phyloP scores from a whole-genome alignment of 2,888 invertebrate genomes.

The Plagiodera versicolora region DNA sequence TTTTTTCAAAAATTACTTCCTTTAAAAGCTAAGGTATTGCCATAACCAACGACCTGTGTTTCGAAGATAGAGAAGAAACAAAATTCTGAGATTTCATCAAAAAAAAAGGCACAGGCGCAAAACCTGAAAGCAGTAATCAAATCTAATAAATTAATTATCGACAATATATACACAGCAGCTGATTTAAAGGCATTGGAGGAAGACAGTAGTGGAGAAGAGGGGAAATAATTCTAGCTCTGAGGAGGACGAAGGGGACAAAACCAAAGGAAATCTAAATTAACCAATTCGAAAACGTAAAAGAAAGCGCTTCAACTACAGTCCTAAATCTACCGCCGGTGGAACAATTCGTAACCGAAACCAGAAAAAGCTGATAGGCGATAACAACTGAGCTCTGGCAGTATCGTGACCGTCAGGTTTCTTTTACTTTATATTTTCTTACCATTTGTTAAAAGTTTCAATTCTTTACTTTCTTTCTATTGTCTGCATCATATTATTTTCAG shows the following conservation, averaged over 20 bases:
- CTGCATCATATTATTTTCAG: neutral
- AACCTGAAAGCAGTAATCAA: constrained; percentile 2
- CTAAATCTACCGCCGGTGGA: neutral
- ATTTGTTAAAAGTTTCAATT: no score
- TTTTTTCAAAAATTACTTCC: neutral
- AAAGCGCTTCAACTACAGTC: constrained; percentile 3
- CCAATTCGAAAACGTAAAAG: neutral
- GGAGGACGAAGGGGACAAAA: neutral
- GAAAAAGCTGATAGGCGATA: constrained; percentile 8
- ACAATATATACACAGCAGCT: constrained; percentile 1
- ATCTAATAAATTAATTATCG: neutral
- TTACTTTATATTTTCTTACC: no score
- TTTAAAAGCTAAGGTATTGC: neutral
- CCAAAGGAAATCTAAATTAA: neutral
- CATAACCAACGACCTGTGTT: constrained; percentile 6
- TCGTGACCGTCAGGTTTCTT: no score
- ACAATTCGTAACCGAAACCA: constrained; percentile 10
- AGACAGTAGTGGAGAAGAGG: neutral
- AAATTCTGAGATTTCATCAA: constrained; percentile 7
- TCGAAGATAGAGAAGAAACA: constrained; percentile 10
- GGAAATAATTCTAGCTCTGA: neutral
- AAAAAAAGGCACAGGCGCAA: neutral
- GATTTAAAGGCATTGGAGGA: constrained; percentile 3
- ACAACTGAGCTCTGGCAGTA: neutral
- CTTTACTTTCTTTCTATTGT: neutral